Base-by-base conservation (phyloP, 2,113 vertebrate species). In the Malurus cyaneus region DNA sequence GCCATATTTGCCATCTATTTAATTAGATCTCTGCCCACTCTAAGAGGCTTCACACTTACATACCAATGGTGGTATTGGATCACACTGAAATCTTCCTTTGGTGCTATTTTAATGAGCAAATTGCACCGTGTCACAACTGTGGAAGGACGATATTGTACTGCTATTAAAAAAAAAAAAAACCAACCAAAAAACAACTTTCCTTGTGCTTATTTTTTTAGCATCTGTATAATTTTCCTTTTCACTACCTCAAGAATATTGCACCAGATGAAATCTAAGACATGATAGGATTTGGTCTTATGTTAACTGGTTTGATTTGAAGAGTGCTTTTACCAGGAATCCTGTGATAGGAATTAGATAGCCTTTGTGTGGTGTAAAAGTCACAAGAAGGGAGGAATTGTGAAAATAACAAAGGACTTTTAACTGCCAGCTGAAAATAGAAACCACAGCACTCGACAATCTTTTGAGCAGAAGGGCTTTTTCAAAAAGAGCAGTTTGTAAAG, bases 361-460 rank as follows among this genome's bases (percentile, higher is more conserved):
- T 88, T 80, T 77, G 29, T 54, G 26, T 50, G 39, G 77, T 18
- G n/a, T 61, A 49, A 85, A 87, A 94, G 67, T 70, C 89, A 88
- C 52, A 78, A 80, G 76, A 86, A 93, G 64, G 67, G 64, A 78
- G n/a, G 50, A 74, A 80, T 44, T 88, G 71, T 88, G 69, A 86
- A 95, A 88, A 80, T 42, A 94, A 88, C 89, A 86, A 91, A 88
- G 64, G 70, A 36, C 44, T 93, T 93, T 86, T 78, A 95, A 77
- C 64, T 57, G 67, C 36, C 88, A 60, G 79, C 79, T 78, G 72
- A 96, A 96, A 96, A 96, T 92, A 93, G 92, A 90, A 97, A 92
- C 60, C 49, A 24, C 60, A 88, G 88, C 60, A 83, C 85, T 80
- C 88, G 76, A 88, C 76, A 95, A 86, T 90, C 74, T 86, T 97